phyloP scores from a whole-genome alignment of 2,113 vertebrate genomes.

The Tachysurus vachellii region DNA sequence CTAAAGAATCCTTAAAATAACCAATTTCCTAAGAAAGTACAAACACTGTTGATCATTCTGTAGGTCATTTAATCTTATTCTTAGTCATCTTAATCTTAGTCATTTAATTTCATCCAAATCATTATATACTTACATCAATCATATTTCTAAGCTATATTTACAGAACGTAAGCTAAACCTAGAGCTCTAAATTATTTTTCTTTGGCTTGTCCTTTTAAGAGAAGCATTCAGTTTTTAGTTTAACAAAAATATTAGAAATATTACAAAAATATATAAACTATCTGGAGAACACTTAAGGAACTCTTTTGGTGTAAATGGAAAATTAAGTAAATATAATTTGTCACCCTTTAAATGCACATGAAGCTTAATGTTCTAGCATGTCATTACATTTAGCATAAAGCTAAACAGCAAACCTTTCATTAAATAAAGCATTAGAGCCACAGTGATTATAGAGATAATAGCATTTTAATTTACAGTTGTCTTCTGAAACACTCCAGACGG shows the following conservation, averaged over 20 bases:
- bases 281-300: neutral
- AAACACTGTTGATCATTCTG: neutral
- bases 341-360: slow-evolving; percentile 4
- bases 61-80: neutral
- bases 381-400: slow-evolving; percentile 30
- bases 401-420: slow-evolving; percentile 33
- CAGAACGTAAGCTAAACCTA: neutral
- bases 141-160: neutral
- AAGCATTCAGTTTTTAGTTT: neutral
- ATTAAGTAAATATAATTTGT: slow-evolving; percentile 25
- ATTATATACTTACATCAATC: neutral
- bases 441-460: slow-evolving; percentile 22
- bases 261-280: too few species aligned
- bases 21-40: neutral
- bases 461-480: slow-evolving; percentile 40
- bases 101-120: neutral
- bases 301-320: slow-evolving; percentile 1
- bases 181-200: neutral
- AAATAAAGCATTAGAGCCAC: slow-evolving; percentile 22
- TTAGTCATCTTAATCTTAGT: too few species aligned
- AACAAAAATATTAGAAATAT: too few species aligned
- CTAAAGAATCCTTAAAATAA: neutral
- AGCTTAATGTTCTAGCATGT: slow-evolving; percentile 23
- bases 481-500: slow-evolving; percentile 27
- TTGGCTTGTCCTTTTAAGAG: neutral